Conservation (phyloP, 2,888 invertebrate genomes). For the Caenorhabditis wallacei region DNA sequence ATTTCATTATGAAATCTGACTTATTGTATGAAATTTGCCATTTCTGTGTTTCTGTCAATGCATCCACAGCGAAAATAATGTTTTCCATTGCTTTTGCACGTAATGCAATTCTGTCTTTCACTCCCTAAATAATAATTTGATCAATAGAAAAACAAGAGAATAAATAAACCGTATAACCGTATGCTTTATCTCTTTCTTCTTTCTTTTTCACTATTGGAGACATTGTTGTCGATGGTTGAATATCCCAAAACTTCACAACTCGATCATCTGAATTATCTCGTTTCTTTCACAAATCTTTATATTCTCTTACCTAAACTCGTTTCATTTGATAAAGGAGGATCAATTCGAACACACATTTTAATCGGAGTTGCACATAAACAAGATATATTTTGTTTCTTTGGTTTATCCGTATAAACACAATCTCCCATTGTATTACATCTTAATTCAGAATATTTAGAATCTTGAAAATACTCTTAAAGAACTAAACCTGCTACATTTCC, state of each 20-base stretch:
- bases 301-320: conserved; percentile 57
- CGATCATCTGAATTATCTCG: conserved; percentile 65
- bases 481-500: conserved; percentile 71
- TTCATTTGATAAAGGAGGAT: conserved; percentile 66
- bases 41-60: conserved; percentile 73
- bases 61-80: conserved; percentile 81
- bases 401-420: conserved; percentile 74
- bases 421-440: conserved; percentile 79
- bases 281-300: not conserved
- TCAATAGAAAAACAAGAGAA: not conserved
- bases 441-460: not conserved
- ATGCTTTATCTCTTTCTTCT: conserved; percentile 78
- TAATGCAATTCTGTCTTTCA: conserved; percentile 82
- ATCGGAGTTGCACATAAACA: conserved; percentile 79
- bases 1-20: conserved; percentile 80
- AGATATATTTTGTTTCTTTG: conserved; percentile 58
- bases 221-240: conserved; percentile 72
- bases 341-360: conserved; percentile 80
- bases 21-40: conserved; percentile 70
- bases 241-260: conserved; percentile 80
- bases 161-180: conserved; percentile 69
- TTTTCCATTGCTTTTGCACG: conserved; percentile 81
- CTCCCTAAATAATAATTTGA: conserved; percentile 67
- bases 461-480: not conserved
- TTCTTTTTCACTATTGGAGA: conserved; percentile 75